Evolutionary conservation across 2,888 invertebrate species (phyloP), one percentile per base, ranked within the genome.

Genomic region (Latrodectus elegans): DNA sequence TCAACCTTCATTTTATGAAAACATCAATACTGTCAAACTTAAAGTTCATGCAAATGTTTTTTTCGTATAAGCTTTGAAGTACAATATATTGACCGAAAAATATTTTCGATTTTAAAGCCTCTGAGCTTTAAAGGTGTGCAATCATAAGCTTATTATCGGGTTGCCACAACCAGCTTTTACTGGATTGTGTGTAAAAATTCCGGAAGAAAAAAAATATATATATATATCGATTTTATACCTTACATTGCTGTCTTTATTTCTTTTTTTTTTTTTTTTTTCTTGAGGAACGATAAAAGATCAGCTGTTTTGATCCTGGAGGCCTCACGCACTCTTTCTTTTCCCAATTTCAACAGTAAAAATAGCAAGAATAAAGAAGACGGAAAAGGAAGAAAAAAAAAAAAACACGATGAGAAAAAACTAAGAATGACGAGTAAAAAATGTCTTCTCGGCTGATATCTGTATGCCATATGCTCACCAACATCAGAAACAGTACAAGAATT

Each of bases 381-480:
- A 71, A 60, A 75, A 26, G 65, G 64, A 64, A 55, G 72, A 76
- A 77, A 64, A 38, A 55, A 77, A 76, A 77, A 64, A 38, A 38
- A 38, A 3, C 4, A 38, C 1, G 17, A 65, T 76, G 67, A 11
- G 49, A 78, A 85, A 78, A n/a, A 26, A 68, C 55, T 82, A n/a
- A 52, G 60, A 64, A 71, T 38, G 79, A 49, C 14, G 67, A 65
- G 17, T 17, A 22, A 74, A 55, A 53, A 74, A 74, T 17, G 15
- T 55, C 38, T 74, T 70, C 71, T 64, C 22, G 85, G 75, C 71
- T 86, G 53, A 86, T 80, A 86, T 86, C 80, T 86, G 85, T 86
- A 86, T 76, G 65, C 85, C 85, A 86, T 86, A 86, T 86, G 85
- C 76, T 80, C 76, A 17, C 71, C 52, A 65, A 65, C 75, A 80